Evolutionary conservation across 1,140 invertebrate genomes (phyloP).

Genomic region (Orius insidiosus): DNA sequence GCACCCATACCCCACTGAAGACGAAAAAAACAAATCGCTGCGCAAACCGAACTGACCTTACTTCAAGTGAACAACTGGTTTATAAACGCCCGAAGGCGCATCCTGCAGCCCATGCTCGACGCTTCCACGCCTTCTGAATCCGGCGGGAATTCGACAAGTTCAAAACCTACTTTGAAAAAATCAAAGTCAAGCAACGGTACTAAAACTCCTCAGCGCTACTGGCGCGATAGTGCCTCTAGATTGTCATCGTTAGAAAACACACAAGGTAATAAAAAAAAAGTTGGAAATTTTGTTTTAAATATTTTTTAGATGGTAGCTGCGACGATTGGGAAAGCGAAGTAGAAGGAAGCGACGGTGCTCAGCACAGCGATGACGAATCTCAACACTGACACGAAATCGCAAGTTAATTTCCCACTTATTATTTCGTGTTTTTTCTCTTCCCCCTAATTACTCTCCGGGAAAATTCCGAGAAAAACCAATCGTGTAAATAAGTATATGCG

Average conservation of each 20-base stretch:
- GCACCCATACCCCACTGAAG: slow-evolving; percentile 87
- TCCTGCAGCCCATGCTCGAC: slow-evolving; percentile 85
- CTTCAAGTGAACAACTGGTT: slow-evolving; percentile 80
- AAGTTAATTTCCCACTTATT: too few relatives aligned
- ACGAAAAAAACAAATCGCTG: slow-evolving; percentile 75
- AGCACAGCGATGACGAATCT: slow-evolving; percentile 11
- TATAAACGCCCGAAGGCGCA: slow-evolving; percentile 82
- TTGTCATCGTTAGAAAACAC: slow-evolving; percentile 14
- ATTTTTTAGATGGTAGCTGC: slow-evolving; percentile 11
- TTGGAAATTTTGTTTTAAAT: too few relatives aligned
- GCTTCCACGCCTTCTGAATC: slow-evolving; percentile 26
- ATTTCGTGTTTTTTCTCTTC: too few relatives aligned
- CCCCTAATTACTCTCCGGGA: too few relatives aligned
- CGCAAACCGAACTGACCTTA: slow-evolving; percentile 71
- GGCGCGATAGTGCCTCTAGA: slow-evolving; percentile 16
- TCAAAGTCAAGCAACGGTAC: slow-evolving; percentile 13
- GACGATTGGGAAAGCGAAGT: slow-evolving; percentile 15
- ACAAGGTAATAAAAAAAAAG: slow-evolving; percentile 18
- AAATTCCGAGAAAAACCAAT: too few relatives aligned
- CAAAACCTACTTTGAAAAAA: slow-evolving; percentile 11
- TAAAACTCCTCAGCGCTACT: slow-evolving; percentile 17
- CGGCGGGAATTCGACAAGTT: slow-evolving; percentile 7
- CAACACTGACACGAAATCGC: slow-evolving; percentile 6
- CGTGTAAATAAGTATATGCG: too few relatives aligned
- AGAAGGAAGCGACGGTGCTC: slow-evolving; percentile 9